A percentile compares a stretch with the other conserved stretches of the same genome.
Evolutionary conservation across 35 echinoderm and acorn worm genomes (phyloP).

Genomic region (Apostichopus parvimensis): DNA sequence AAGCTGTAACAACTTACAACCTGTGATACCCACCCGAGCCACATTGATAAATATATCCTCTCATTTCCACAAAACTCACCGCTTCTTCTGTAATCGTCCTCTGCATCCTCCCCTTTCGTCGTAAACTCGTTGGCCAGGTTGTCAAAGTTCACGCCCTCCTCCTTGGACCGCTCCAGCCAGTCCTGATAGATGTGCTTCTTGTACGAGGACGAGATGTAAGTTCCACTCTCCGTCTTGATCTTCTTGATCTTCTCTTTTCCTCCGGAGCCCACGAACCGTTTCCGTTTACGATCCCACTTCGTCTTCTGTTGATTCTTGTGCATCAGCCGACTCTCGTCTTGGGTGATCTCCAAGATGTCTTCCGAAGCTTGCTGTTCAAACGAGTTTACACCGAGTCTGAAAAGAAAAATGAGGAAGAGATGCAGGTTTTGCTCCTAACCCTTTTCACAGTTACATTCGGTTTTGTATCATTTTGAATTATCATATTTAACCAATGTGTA

Average conservation of each 20-base stretch:
- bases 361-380: constrained; percentile 87
- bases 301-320: constrained; percentile 55
- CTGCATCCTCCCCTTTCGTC: background rate
- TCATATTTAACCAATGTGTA: no score
- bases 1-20: no score
- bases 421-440: no score
- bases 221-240: constrained; percentile 91
- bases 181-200: constrained; percentile 88
- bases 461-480: no score
- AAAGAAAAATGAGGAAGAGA: background rate
- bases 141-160: constrained; percentile 32
- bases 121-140: background rate
- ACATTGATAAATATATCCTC: background rate
- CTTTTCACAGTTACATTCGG: no score
- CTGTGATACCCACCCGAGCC: background rate
- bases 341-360: constrained; percentile 81
- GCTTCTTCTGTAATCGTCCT: background rate
- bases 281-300: constrained; percentile 95
- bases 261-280: constrained; percentile 67
- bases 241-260: constrained; percentile 89
- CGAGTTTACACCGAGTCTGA: constrained; percentile 69
- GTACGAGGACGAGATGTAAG: constrained; percentile 86
- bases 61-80: background rate
- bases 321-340: constrained; percentile 73
- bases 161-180: constrained; percentile 28